Evolutionary conservation across 1,140 invertebrate genomes (phyloP), one percentile per base, ranked within the genome.

Genomic region (Bradysia coprophila): DNA sequence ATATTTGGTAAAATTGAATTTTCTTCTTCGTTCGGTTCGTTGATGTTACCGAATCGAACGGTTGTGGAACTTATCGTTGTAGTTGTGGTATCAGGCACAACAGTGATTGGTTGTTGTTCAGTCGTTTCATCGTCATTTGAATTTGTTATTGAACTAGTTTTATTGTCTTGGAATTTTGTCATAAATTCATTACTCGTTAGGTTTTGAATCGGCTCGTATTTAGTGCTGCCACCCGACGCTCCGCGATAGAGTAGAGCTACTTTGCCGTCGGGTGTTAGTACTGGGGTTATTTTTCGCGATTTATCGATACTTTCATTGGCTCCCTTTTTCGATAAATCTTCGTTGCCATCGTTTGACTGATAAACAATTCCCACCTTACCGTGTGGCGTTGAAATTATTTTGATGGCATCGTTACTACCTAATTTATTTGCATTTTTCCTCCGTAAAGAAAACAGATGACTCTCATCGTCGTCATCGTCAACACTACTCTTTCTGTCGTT

Each of bases 241-340:
- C 58, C 58, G 40, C 58, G 58, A 42, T 60, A 60, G 49, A 61
- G 56, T 50, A 61, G 57, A 40, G 58, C 58, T 50, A 61, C 56
- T 55, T 61, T 61, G 51, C 58, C 58, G 56, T 61, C 58, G 48
- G 57, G 49, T 51, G 58, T 61, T 48, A 61, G 48, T 43, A 61
- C 58, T 20, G 58, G 58, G 44, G 58, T 60, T 48, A 61, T 61
- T 54, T 61, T 61, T 20, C 53, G 55, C 18, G 5, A 6, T 11
- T 16, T 36, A 6, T 11, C 33, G 5, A 5, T 28, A 13, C 13
- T 28, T 28, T 28, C 6, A 8, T 8, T 13, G 13, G 6, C 13
- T 28, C 13, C 6, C 13, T 28, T 43, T 39, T 16, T 46, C 40
- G 21, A 41, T 21, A 40, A 15, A 3, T 48, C 46, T 21, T 46